Evolutionary conservation across 2,888 invertebrate genomes (phyloP), one percentile per base, ranked within the genome.

Genomic region (Hetaerina titia): DNA sequence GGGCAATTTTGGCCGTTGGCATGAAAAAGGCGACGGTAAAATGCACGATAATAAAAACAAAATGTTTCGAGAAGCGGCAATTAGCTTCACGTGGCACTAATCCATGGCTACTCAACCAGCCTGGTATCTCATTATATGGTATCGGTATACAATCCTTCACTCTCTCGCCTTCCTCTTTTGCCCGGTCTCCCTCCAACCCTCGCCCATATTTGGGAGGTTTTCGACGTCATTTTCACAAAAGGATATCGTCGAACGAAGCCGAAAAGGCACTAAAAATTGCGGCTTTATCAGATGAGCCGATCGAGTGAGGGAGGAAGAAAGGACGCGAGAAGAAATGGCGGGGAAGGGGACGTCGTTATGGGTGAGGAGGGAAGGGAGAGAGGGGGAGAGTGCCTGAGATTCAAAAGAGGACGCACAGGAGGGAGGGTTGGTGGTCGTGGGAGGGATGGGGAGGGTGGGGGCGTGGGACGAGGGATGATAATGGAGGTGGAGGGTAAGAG

Each of bases 241-340:
- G 92, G 92, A 92, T 92, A 81, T 92, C 92, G 64, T 69, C 90
- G 64, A 90, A 64, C 64, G 64, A 56, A 17, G 92, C 64, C 45
- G 56, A 92, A 69, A 69, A 69, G 69, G 92, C 69, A 92, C 69
- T 92, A 92, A 92, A 92, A 56, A 92, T 92, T 69, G 69, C 69
- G 92, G 69, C n/a, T 92, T 92, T 92, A 92, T 92, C 92, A 31
- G 92, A 64, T 45, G 6, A 45, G 64, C 64, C 64, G 90, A 92
- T 92, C 92, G 56, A 69, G n/a, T 8, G 69, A 13, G 92, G 58
- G n/a, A 58, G 89, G 57, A 7, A n/a, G 56, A 22, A 89, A 89
- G 89, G 89, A n/a, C 22, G 56, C 8, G 89, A n/a, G 58, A 7
- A 13, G 58, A n/a, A 9, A 22, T n/a, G 7, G 58, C 57, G 19